Evolutionary conservation across 2,113 vertebrate species (phyloP).

Genomic region (Empidonax alnorum): DNA sequence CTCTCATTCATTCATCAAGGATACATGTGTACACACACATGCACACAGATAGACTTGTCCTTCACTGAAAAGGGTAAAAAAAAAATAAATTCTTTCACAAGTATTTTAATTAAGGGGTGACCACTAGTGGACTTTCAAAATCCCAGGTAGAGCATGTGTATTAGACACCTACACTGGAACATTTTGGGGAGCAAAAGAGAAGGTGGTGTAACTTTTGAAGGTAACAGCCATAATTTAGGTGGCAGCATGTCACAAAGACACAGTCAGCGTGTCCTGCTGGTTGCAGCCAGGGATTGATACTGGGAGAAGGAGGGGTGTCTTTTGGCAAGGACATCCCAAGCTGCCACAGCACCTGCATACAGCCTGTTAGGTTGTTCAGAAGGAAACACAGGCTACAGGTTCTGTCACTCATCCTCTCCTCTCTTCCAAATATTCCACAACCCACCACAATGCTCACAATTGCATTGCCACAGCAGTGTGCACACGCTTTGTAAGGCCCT

Average conservation of each 20-base stretch:
- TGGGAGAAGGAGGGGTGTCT: accelerated
- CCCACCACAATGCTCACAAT: accelerated
- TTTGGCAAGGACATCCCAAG: neutral
- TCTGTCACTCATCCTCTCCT: accelerated
- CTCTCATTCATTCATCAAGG: neutral
- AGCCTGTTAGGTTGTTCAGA: neutral
- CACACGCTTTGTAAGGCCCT: neutral
- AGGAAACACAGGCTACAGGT: accelerated
- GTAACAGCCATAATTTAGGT: neutral
- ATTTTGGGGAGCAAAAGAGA: neutral
- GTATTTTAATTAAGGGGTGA: neutral
- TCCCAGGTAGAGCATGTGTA: neutral
- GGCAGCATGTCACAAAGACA: accelerated
- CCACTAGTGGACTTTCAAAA: neutral
- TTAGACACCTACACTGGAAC: neutral
- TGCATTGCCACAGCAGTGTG: accelerated
- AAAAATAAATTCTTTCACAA: neutral
- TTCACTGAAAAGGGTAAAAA: neutral
- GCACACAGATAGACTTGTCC: neutral
- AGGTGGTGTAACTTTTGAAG: neutral
- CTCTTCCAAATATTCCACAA: neutral
- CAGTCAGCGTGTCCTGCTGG: neutral
- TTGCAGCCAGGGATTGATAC: neutral
- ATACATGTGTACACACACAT: neutral
- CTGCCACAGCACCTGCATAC: neutral